phyloP scores from a whole-genome alignment of 2,797 vertebrate genomes.

The Alauda arvensis region DNA sequence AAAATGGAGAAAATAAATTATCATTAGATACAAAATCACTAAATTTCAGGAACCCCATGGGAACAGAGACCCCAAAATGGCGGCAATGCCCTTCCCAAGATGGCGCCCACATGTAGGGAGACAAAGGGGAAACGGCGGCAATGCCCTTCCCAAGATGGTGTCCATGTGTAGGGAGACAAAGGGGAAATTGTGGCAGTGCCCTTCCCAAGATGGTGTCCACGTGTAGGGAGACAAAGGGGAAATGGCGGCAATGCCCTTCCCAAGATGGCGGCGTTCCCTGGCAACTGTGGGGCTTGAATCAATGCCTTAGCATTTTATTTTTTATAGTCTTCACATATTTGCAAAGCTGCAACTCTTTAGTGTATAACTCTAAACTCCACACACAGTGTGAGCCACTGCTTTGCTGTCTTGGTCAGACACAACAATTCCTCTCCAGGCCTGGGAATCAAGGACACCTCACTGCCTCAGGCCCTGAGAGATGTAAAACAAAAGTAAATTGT shows the following conservation, averaged over 20 bases:
- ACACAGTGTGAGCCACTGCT: fast-evolving
- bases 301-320: background rate
- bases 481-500: background rate
- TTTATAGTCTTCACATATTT: background rate
- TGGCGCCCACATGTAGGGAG: fast-evolving
- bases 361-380: background rate
- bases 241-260: no score
- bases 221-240: no score
- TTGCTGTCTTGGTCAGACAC: background rate
- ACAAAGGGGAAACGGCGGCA: background rate
- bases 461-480: background rate
- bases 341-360: background rate
- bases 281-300: fast-evolving
- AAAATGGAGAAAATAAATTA: background rate
- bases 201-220: no score
- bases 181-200: background rate
- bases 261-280: fast-evolving
- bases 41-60: fast-evolving
- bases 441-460: background rate
- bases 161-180: fast-evolving
- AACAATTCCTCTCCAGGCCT: background rate
- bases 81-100: fast-evolving
- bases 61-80: no score
- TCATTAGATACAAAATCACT: background rate
- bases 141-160: background rate